Conservation (phyloP, 2,113 vertebrate species). For the Sceloporus undulatus region DNA sequence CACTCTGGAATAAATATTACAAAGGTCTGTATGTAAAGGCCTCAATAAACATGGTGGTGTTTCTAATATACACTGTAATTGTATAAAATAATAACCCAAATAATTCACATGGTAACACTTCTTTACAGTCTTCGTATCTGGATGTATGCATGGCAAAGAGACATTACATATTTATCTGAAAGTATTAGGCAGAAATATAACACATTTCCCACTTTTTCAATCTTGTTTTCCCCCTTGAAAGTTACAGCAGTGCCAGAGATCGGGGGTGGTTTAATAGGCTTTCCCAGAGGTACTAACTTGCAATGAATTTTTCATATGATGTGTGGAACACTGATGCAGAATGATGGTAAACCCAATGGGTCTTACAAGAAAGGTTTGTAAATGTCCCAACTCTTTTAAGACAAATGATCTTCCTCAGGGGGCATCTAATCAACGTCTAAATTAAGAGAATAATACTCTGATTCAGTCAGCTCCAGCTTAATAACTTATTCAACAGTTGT, state of each 20-base stretch:
- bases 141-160: not conserved
- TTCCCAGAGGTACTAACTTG: conserved; percentile 1
- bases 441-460: conserved; percentile 24
- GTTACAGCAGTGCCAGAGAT: not conserved
- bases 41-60: not conserved
- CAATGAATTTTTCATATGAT: conserved; percentile 12
- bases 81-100: not conserved
- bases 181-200: not conserved
- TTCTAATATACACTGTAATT: not conserved
- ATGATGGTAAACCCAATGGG: conserved; percentile 8
- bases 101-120: not conserved
- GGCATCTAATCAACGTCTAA: conserved; percentile 8
- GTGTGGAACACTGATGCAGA: not conserved
- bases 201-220: not conserved
- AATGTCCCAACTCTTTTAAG: conserved; percentile 12
- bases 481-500: conserved; percentile 28
- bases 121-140: not conserved
- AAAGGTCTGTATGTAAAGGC: not conserved
- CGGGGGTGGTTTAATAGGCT: not conserved
- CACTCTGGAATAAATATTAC: not conserved
- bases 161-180: not conserved
- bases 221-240: not conserved
- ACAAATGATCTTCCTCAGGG: conserved; percentile 5
- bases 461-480: not conserved
- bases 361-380: conserved; percentile 11